Base-by-base conservation (phyloP, 2,797 vertebrate genomes). In the Poecilia picta region DNA sequence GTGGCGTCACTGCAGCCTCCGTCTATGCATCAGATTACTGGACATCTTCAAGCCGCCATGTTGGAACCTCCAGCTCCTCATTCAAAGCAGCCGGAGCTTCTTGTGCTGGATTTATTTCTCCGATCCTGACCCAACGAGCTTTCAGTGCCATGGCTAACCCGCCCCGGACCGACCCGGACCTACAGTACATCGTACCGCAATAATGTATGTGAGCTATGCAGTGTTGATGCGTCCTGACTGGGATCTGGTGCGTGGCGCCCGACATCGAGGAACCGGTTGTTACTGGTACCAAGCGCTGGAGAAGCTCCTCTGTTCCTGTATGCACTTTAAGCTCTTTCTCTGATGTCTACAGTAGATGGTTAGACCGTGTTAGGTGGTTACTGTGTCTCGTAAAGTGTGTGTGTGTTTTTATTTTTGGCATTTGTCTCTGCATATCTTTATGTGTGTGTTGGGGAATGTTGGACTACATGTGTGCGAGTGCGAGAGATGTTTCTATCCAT, bases 141-240 rank as follows among this genome's bases (percentile, higher is more conserved):
- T 77, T 79, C 77, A 74, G 81, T 79, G 77, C 85, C 83, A 4
- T 1, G 43, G 64, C 80, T 83, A 74, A 33, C 1, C 49, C 78
- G 20, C 23, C 72, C n/a, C 31, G 43, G 31, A 43, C 55, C 20
- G 73, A 57, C 53, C 25, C 15, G 53, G 25, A 59, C 25, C 73
- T 59, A 57, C 51, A 57, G 28, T 36, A 45, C 91, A 81, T 86
- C 92, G 93, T 95, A 95, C 96, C 95, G 98, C 98, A 98, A 98
- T 98, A 99, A 98, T 96, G 96, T 96, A 95, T 96, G 95, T 96
- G 96, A 98, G 97, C 97, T 98, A 99, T 99, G 98, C 98, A 99
- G 97, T 95, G 96, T 94, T 90, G 92, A 96, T 96, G 95, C 92
- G 95, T 95, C 96, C 95, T 92, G 94, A 96, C 94, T 76, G 87